Evolutionary conservation across 1,140 invertebrate genomes (phyloP).

Genomic region (Colletes gigas): DNA sequence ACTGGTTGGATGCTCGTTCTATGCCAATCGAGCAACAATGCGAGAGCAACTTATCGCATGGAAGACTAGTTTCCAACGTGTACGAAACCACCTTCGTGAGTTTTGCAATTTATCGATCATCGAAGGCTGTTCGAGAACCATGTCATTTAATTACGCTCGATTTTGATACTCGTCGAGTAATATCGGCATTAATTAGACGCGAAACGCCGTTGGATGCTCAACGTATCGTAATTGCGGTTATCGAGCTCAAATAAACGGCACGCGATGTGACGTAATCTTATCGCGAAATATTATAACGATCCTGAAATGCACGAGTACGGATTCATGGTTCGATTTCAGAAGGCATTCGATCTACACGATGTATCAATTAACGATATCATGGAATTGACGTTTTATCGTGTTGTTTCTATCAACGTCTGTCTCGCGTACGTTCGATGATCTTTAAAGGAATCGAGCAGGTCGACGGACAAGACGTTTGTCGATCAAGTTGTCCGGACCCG

Average conservation of each 20-base stretch:
- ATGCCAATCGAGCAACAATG: not conserved
- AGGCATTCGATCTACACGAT: not conserved
- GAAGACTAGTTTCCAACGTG: constrained; percentile 36
- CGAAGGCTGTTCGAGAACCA: not conserved
- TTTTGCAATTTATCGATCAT: constrained; percentile 53
- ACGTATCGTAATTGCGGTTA: constrained; percentile 9
- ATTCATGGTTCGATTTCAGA: not conserved
- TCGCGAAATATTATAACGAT: constrained; percentile 2
- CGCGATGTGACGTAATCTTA: constrained; percentile 13
- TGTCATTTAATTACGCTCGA: constrained; percentile 28
- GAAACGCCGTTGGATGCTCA: not conserved
- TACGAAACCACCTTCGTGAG: constrained; percentile 1
- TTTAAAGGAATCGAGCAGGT: not conserved
- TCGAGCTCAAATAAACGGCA: constrained; percentile 8
- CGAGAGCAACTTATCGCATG: constrained; percentile 3
- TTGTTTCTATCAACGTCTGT: not conserved
- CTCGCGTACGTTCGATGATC: not conserved
- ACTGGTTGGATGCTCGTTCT: not conserved
- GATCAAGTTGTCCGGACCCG: not conserved
- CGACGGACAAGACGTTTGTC: not conserved
- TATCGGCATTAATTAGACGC: constrained; percentile 36
- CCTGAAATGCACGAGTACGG: not conserved
- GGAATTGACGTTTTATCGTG: not conserved
- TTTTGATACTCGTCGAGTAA: not conserved
- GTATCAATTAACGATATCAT: not conserved